Evolutionary conservation across 2,113 vertebrate genomes (phyloP), one percentile per base, ranked within the genome.

Genomic region (Osmerus eperlanus): DNA sequence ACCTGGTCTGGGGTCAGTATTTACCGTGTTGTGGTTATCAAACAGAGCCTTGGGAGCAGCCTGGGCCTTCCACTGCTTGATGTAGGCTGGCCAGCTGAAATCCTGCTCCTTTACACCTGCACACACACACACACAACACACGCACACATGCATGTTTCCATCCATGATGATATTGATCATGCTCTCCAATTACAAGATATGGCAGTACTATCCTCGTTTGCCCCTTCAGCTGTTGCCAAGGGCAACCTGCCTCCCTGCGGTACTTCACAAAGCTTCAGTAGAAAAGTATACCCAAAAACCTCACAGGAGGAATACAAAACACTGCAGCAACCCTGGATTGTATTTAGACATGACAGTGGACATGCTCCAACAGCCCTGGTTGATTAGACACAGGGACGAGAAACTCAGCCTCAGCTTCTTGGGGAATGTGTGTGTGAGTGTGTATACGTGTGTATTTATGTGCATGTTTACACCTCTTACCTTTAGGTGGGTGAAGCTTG

Each of bases 1-100:
- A 25, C 8, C 41, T 47, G 18, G 19, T 56, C 23, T 66, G 36
- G 41, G 5, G 23, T n/a, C 15, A 70, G 5, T 76, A 89, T 93
- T 91, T 91, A 95, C 94, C 81, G 92, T 79, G 79, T 95, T 95
- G 82, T 95, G 94, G 77, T 94, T 95, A 90, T 95, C 93, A 88
- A 95, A 95, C 14, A 94, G 88, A 59, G 93, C 93, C 77, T 94
- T 95, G 70, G 94, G 93, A 59, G 93, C 94, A 61, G 94, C 92
- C 79, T 95, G 94, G 76, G 93, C 92, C 81, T 94, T 95, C 82
- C 92, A 93, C 7, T 88, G 89, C 77, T 94, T 95, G 16, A 95
- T 88, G 72, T 95, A 95, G 0, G 91, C 87, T 18, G 92, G 87
- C 94, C 94, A 95, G 83, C 80, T 95, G 88, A 95, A 95, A 70